Conservation (phyloP, 2,113 vertebrate species). For the Oryzias melastigma region DNA sequence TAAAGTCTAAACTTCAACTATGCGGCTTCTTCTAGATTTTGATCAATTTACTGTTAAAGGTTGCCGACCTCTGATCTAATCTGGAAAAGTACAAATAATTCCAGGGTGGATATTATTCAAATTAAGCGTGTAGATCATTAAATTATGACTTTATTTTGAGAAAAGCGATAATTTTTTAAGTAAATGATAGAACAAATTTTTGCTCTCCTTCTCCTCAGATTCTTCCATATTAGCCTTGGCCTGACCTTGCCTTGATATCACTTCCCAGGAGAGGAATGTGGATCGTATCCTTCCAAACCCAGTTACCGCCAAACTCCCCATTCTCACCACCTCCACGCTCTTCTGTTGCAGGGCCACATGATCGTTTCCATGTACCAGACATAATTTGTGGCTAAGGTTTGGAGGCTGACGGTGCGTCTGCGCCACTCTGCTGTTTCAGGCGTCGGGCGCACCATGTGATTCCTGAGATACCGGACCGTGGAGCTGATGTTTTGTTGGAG, state of each 20-base stretch:
- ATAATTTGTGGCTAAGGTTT: conserved; percentile 79
- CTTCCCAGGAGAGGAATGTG: conserved; percentile 76
- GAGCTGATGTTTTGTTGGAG: conserved; percentile 26
- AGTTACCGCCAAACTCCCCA: conserved; percentile 68
- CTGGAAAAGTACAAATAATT: too few relatives aligned
- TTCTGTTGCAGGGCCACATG: conserved; percentile 67
- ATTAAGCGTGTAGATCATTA: too few relatives aligned
- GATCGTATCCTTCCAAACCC: conserved; percentile 73
- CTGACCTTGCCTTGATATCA: conserved; percentile 76
- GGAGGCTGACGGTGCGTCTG: conserved; percentile 80
- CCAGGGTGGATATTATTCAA: too few relatives aligned
- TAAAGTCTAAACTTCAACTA: too few relatives aligned
- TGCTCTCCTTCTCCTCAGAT: conserved; percentile 26
- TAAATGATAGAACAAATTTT: conserved; percentile 25
- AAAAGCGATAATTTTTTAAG: conserved; percentile 20
- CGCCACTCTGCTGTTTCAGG: conserved; percentile 74
- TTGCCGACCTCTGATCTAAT: too few relatives aligned
- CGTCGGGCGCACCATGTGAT: conserved; percentile 62
- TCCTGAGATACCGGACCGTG: conserved; percentile 53
- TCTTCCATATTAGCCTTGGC: conserved; percentile 66
- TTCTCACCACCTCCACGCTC: conserved; percentile 69
- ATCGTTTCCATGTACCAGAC: conserved; percentile 77
- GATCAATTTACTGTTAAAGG: too few relatives aligned
- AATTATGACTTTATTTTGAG: conserved; percentile 24
- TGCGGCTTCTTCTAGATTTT: too few relatives aligned